These are phyloP conservation scores for Campodea augens DNA, from an alignment of 1,140 invertebrate genomes.

Conservation along the genomic window DNA sequence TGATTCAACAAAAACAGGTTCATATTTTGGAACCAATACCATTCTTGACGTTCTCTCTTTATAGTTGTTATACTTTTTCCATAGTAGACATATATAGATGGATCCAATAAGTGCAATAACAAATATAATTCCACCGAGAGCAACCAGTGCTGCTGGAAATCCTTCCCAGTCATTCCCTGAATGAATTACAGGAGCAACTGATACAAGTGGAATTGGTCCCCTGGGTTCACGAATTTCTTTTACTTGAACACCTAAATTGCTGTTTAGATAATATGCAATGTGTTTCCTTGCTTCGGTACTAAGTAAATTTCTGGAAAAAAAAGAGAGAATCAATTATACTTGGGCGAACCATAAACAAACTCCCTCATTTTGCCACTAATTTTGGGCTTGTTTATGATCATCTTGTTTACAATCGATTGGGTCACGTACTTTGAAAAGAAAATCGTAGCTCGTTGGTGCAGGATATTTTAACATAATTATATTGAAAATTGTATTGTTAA, in stretches of 20 bases:
- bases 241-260: conserved; percentile 38
- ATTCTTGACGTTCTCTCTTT: conserved; percentile 52
- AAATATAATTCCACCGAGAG: conserved; percentile 67
- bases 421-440: too few species aligned
- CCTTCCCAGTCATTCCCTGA: conserved; percentile 43
- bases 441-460: too few species aligned
- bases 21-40: conserved; percentile 53
- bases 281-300: conserved; percentile 36
- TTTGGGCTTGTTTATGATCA: too few species aligned
- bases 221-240: conserved; percentile 45
- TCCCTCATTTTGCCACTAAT: too few species aligned
- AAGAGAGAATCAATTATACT: too few species aligned
- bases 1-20: conserved; percentile 55
- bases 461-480: too few species aligned
- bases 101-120: conserved; percentile 66
- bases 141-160: conserved; percentile 67
- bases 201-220: conserved; percentile 22
- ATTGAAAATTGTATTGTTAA: too few species aligned
- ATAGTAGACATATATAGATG: conserved; percentile 76
- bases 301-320: conserved; percentile 27
- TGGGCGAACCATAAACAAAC: too few species aligned
- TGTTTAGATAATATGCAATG: conserved; percentile 42
- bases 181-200: conserved; percentile 26
- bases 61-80: conserved; percentile 70
- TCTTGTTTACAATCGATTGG: too few species aligned